Base-by-base conservation (phyloP, 23 tunicate genomes). In the Botrylloides violaceus region DNA sequence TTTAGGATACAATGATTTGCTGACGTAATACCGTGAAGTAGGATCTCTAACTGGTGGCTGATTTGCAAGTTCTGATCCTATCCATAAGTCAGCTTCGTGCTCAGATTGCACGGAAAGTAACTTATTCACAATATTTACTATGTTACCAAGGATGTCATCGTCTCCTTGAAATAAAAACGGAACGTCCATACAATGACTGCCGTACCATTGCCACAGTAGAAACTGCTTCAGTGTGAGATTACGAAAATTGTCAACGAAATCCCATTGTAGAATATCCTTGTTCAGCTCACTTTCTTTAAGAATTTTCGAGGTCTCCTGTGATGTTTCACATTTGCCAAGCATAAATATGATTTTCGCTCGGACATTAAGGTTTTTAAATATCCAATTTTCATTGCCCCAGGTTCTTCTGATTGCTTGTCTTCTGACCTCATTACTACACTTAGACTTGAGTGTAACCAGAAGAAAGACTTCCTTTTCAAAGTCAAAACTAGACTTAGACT, bases 81-180 rank as follows among this genome's bases (percentile, higher is more conserved):
- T 59, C 58, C 78, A 88, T 2, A 82, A 24, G 65, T 71, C 63
- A 34, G 61, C 53, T 2, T 76, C 6, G 39, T 70, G 36, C 25
- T 65, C 77, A 7, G 20, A 0, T 0, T 63, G 65, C 24, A 73
- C 36, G 9, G 62, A 68, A 2, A 70, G 34, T 1, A 88, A 58
- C 65, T 24, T 60, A 6, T 71, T 26, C 31, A 88, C 83, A 47
- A 88, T 77, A 77, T 88, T 88, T 39, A 27, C 36, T 0, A 50
- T 43, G 33, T 88, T 88, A 27, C 77, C 88, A 38, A 88, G 82
- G 4, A 82, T 76, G 55, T 88, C 89, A 59, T 88, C 96, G 58
- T 88, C 96, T 1, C 96, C 96, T 73, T 88, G 82, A 27, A 88
- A 82, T 20, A 82, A 66, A 57, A 60, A 88, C 65, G 89, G 89